Evolutionary conservation across 2,888 invertebrate genomes (phyloP), one percentile per base, ranked within the genome.

Genomic region (Heliconius sara): DNA sequence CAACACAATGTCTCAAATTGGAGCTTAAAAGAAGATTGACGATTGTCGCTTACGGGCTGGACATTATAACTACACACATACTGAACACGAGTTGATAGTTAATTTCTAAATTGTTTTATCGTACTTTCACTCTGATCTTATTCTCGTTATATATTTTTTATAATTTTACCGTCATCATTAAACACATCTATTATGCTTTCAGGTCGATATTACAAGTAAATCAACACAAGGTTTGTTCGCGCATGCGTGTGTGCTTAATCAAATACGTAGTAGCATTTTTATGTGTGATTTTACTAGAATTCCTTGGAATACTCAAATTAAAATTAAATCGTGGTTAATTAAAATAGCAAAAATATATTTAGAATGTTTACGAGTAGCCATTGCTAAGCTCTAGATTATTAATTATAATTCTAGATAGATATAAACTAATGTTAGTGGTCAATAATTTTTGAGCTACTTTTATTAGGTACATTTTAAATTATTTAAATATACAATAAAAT

Each of bases 201-300:
- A 85, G 85, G 85, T 85, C 81, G 82, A 85, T 85, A 82, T 81
- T 66, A 43, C 67, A 74, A 76, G 76, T 77, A 30, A 66, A 39
- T 52, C 77, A 70, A 66, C 65, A 72, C 52, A 79, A 84, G 85
- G 85, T 85, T 80, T 81, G 83, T 84, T 70, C 34, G 19, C 77
- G 85, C 85, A 83, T 84, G 85, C 47, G 83, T 82, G 83, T 83
- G 83, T 72, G 43, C 65, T 67, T 65, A 43, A 25, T 80, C 39
- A 77, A 80, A 76, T 52, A 22, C 22, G 3, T 80, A 83, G 22
- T 22, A 19, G 43, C 43, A 27, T 34, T 34, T 67, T 16, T 10
- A 0, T 68, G 68, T 25, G n/a, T 70, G 39, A 39, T n/a, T 70
- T 70, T 68, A 39, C 39, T 68, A 13, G 39, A 68, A 68, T 68